Base-by-base conservation (phyloP, 2,113 vertebrate genomes). In the Myodes glareolus region DNA sequence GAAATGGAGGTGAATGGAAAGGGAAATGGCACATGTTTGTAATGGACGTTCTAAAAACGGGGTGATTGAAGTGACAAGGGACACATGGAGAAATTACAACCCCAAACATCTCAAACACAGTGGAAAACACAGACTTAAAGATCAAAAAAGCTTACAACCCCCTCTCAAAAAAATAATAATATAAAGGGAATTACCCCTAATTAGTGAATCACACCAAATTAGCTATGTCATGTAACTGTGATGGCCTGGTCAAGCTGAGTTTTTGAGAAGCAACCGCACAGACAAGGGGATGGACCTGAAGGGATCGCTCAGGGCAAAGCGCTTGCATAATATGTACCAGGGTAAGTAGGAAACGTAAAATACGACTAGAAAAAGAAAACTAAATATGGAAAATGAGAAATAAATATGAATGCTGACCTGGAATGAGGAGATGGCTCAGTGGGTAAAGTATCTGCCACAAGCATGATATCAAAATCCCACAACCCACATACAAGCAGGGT, bases 1-100 rank as follows among this genome's bases (percentile, higher is more conserved):
- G 77, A 94, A 92, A 86, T 68, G 80, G 68, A n/a, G 31, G 70
- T 85, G 36, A 76, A 91, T 73, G 85, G 72, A 94, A 96, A 72
- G 73, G 68, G 75, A 92, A 92, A 17, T 45, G 5, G 31, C 47
- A 29, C 68, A 65, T 63, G 75, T 42, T 80, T 80, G 61, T n/a
- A 90, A 93, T 12, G 93, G 84, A 58, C 80, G 4, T 77, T 78
- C 27, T 42, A 65, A 94, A 92, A 90, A 58, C 84, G 82, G 21
- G 36, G 17, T 36, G 29, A 50, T 1, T 75, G 47, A 96, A 78
- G 52, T 77, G 82, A 72, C 52, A 92, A 47, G 21, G 4, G 52
- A 25, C 63, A 72, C 67, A 42, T 86, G 19, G 3, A 68, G 86
- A 90, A 91, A 65, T 36, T 23, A 45, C n/a, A 84, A 89, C 29